Conservation (phyloP, 2,113 vertebrate genomes). For the Nothocercus julius region DNA sequence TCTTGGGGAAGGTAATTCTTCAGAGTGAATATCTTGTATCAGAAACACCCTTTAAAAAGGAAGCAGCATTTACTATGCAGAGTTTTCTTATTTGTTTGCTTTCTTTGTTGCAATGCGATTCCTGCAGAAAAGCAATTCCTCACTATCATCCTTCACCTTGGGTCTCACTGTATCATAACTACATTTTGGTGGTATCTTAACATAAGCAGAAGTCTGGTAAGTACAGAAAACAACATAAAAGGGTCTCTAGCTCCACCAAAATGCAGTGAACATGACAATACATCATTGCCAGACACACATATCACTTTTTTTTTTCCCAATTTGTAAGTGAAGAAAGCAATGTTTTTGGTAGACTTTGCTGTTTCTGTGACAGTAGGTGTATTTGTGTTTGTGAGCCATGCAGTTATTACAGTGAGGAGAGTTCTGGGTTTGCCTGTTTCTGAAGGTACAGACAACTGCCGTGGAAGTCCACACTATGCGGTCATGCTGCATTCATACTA, state of each 20-base stretch:
- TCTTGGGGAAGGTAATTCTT: background rate
- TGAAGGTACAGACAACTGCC: background rate
- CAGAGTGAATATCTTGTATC: background rate
- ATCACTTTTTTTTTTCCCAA: background rate
- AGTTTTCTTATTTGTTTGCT: background rate
- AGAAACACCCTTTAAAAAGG: background rate
- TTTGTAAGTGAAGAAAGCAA: background rate
- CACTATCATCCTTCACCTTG: background rate
- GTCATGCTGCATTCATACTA: background rate
- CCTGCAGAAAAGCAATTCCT: background rate
- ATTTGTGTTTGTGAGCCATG: background rate
- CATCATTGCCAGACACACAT: background rate
- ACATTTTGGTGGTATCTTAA: background rate
- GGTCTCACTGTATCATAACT: background rate
- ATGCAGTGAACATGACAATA: background rate
- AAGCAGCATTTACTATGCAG: background rate
- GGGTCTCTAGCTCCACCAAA: background rate
- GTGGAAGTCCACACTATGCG: background rate
- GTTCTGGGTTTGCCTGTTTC: background rate
- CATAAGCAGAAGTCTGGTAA: background rate
- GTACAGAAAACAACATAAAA: background rate
- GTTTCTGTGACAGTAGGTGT: fast-evolving
- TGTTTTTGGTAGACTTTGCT: background rate
- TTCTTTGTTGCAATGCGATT: background rate
- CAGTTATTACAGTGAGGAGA: background rate